Conservation (phyloP, 2,888 invertebrate genomes). For the Aromia moschata region DNA sequence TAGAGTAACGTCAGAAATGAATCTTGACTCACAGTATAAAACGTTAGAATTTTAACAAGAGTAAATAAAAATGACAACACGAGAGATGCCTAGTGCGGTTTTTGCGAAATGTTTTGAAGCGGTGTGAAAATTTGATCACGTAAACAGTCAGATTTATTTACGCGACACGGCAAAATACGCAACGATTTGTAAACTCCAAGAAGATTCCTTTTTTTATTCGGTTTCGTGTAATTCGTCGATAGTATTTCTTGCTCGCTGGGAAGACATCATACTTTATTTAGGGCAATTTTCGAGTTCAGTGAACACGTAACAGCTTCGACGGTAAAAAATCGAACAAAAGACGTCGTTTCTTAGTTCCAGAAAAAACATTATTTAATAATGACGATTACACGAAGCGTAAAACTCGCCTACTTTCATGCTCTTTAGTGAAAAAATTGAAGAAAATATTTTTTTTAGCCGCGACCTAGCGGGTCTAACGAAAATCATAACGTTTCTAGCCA, state of each 20-base stretch:
- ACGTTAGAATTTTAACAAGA: no score
- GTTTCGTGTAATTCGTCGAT: neutral
- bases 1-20: no score
- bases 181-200: no score
- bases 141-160: no score
- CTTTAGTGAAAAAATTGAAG: conserved; percentile 1
- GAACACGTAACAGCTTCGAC: neutral
- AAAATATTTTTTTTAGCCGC: neutral
- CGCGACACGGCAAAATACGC: no score
- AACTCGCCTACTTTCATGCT: conserved; percentile 4
- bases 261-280: neutral
- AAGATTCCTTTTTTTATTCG: neutral
- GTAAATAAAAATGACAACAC: no score
- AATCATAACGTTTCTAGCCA: neutral
- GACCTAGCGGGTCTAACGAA: neutral
- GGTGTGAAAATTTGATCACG: no score
- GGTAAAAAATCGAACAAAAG: neutral
- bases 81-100: no score
- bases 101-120: no score
- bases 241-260: neutral
- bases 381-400: conserved; percentile 4
- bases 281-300: neutral
- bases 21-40: no score
- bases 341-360: neutral
- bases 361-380: conserved; percentile 11